phyloP scores from a whole-genome alignment of 2,797 vertebrate genomes.

The Mormyrus proboscirostris region DNA sequence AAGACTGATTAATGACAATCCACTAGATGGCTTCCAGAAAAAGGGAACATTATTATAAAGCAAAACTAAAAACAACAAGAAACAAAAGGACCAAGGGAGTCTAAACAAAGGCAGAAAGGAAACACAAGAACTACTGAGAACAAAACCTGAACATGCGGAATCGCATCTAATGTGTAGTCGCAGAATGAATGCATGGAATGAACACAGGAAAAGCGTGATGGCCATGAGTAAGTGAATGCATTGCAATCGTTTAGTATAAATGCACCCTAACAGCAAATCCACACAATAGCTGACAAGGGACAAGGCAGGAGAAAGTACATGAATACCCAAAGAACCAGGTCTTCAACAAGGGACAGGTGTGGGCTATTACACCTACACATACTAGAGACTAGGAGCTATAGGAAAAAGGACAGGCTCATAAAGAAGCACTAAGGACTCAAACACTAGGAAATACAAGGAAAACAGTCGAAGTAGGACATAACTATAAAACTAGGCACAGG shows the following conservation, averaged over 20 bases:
- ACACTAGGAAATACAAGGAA: not conserved
- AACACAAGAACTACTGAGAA: not conserved
- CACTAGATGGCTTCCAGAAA: not conserved
- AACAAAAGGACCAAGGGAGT: not conserved
- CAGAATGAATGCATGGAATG: not conserved
- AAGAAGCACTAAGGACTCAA: not conserved
- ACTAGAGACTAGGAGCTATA: not conserved
- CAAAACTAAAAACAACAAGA: not conserved
- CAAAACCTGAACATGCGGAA: not conserved
- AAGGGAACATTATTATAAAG: not conserved
- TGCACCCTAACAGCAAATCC: not conserved
- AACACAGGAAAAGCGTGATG: not conserved
- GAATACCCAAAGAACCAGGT: not conserved
- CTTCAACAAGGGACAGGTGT: not conserved
- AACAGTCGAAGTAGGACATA: not conserved
- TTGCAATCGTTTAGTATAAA: not conserved
- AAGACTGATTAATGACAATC: not conserved
- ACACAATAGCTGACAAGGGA: not conserved
- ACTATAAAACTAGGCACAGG: not conserved
- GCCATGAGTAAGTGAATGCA: not conserved
- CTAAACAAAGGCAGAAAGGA: not conserved
- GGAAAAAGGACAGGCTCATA: not conserved
- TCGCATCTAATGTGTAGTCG: not conserved
- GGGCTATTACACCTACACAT: not conserved
- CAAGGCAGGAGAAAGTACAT: not conserved